Conservation (phyloP, 2,888 invertebrate species). For the Hyposoter dolosus region DNA sequence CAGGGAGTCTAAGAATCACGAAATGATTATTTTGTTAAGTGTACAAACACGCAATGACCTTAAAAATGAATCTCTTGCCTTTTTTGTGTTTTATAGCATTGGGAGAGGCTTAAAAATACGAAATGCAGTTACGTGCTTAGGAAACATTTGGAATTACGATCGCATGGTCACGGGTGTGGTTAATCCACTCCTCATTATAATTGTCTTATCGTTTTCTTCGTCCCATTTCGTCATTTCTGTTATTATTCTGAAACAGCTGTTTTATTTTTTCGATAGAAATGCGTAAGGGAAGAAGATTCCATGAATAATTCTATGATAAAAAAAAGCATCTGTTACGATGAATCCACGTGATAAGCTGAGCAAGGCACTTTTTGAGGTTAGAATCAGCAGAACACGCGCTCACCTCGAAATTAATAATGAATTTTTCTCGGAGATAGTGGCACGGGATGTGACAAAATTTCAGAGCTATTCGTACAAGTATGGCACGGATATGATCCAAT, state of each 20-base stretch:
- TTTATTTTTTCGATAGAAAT: neutral
- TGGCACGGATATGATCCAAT: conserved; percentile 4
- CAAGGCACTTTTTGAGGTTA: neutral
- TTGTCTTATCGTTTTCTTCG: conserved; percentile 3
- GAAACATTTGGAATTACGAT: conserved; percentile 17
- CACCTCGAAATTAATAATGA: neutral
- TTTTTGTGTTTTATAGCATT: neutral
- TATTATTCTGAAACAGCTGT: neutral
- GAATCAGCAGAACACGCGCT: neutral
- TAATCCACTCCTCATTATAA: conserved; percentile 5
- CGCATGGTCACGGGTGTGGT: conserved; percentile 12
- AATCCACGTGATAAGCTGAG: neutral
- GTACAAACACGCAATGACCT: conserved; percentile 8
- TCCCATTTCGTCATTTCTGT: neutral
- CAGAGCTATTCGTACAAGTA: no score
- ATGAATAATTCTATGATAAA: neutral
- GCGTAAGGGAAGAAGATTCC: neutral
- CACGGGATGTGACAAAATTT: conserved; percentile 1
- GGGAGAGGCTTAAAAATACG: conserved; percentile 3
- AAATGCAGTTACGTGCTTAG: conserved; percentile 5
- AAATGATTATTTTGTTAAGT: neutral
- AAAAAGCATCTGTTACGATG: neutral
- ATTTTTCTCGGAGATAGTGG: neutral
- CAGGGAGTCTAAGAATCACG: neutral
- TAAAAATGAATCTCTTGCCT: neutral